A percentile compares a stretch with the other conserved stretches of the same genome.
These are phyloP conservation scores for Drosophila meridionalis DNA, from an alignment of 2,888 invertebrate species.

Conservation along the genomic window DNA sequence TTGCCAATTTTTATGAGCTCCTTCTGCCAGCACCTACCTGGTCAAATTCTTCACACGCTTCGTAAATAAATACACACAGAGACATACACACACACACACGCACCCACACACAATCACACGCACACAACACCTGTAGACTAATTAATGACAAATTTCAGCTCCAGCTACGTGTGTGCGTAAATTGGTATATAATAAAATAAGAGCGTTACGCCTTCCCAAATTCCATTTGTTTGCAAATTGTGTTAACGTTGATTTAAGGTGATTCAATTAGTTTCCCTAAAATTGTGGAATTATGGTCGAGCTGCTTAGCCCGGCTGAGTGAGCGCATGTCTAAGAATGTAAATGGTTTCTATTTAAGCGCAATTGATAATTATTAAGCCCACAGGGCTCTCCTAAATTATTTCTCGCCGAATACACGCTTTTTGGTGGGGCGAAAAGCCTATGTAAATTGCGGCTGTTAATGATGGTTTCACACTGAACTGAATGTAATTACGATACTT, in stretches of 20 bases:
- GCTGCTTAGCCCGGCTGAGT: slow-evolving; percentile 4
- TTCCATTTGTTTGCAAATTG: slow-evolving; percentile 43
- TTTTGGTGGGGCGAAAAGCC: not conserved
- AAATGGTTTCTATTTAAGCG: slow-evolving; percentile 9
- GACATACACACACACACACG: not conserved
- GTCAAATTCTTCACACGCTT: slow-evolving; percentile 51
- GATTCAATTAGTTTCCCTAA: slow-evolving; percentile 37
- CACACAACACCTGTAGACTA: slow-evolving; percentile 68
- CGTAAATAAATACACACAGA: slow-evolving; percentile 29
- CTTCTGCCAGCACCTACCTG: slow-evolving; percentile 31
- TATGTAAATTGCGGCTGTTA: not conserved
- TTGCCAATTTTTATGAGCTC: slow-evolving; percentile 77
- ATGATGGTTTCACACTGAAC: slow-evolving; percentile 3
- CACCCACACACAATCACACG: not conserved
- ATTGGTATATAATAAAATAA: slow-evolving; percentile 46
- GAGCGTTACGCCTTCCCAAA: slow-evolving; percentile 27
- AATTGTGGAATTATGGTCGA: slow-evolving; percentile 17
- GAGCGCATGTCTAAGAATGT: not conserved
- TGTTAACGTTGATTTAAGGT: slow-evolving; percentile 45
- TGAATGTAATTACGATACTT: slow-evolving; percentile 5
- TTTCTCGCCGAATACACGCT: not conserved
- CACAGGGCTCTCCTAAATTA: not conserved
- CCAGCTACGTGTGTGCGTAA: slow-evolving; percentile 39
- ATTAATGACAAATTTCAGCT: slow-evolving; percentile 69
- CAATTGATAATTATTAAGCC: slow-evolving; percentile 16